Percentiles rank a stretch among this genome's conserved stretches.
Conservation (phyloP, 2,797 vertebrate species). For the Urosaurus nigricauda region DNA sequence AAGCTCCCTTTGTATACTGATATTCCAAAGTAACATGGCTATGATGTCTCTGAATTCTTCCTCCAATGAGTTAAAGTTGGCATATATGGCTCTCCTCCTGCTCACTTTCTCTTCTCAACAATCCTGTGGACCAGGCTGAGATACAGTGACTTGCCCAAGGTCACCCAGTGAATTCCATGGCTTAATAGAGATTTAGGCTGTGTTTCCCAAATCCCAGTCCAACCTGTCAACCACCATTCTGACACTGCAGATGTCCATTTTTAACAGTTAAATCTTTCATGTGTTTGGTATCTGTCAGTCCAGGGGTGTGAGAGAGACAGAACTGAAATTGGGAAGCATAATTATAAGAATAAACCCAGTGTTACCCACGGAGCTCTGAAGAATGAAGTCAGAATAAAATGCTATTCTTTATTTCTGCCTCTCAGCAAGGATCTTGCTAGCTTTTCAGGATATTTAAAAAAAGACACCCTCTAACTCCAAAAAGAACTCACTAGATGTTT, state of each 20-base stretch:
- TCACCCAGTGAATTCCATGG: too few relatives aligned
- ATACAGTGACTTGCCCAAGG: too few relatives aligned
- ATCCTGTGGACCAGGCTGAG: too few relatives aligned
- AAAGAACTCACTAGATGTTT: background rate
- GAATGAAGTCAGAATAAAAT: background rate
- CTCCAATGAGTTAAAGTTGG: too few relatives aligned
- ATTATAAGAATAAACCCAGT: background rate
- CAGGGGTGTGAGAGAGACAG: background rate
- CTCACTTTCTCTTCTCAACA: too few relatives aligned
- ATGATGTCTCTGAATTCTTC: too few relatives aligned
- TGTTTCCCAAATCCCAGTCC: too few relatives aligned
- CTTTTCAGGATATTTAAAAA: background rate
- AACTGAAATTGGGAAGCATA: background rate
- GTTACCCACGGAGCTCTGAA: accelerated
- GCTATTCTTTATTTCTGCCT: background rate
- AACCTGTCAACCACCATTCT: too few relatives aligned
- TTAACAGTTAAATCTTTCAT: background rate
- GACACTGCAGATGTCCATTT: background rate
- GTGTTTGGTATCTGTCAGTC: background rate
- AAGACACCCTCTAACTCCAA: accelerated
- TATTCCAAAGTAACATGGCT: too few relatives aligned
- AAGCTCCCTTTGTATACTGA: too few relatives aligned
- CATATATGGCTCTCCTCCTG: too few relatives aligned
- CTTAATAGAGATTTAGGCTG: too few relatives aligned
- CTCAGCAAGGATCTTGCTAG: background rate